phyloP scores from a whole-genome alignment of 2,888 invertebrate species.

The Hemaris fuciformis region DNA sequence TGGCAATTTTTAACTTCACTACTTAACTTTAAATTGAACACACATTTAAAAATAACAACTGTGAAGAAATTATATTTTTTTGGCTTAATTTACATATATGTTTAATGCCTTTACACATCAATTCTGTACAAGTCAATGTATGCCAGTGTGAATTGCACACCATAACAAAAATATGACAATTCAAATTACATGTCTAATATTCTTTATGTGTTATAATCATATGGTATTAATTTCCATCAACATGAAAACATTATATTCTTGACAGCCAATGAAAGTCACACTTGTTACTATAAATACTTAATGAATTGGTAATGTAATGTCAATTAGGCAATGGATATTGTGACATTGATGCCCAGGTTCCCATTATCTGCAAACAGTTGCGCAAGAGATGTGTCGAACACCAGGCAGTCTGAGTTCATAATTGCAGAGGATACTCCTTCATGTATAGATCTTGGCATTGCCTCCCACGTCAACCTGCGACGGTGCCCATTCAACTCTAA shows the following conservation, averaged over 20 bases:
- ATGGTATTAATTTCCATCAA: slow-evolving; percentile 29
- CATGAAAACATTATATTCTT: slow-evolving; percentile 43
- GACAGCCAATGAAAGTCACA: slow-evolving; percentile 43
- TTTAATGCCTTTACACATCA: slow-evolving; percentile 4
- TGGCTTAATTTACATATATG: slow-evolving; percentile 63
- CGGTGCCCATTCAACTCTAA: slow-evolving; percentile 98
- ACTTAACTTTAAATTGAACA: slow-evolving; percentile 76
- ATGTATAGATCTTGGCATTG: slow-evolving; percentile 98
- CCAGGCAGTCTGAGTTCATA: slow-evolving; percentile 98
- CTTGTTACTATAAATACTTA: slow-evolving; percentile 22
- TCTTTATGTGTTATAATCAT: slow-evolving; percentile 26
- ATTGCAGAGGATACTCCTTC: slow-evolving; percentile 99
- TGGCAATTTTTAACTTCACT: slow-evolving; percentile 53
- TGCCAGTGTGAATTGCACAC: not conserved
- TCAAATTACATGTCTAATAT: slow-evolving; percentile 15
- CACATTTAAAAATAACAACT: slow-evolving; percentile 64
- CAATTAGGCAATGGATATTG: slow-evolving; percentile 94
- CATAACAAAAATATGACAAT: slow-evolving; percentile 1
- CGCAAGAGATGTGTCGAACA: slow-evolving; percentile 99
- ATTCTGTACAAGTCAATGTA: not conserved
- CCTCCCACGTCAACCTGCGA: slow-evolving; percentile 98
- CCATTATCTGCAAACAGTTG: slow-evolving; percentile 99
- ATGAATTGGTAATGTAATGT: slow-evolving; percentile 37
- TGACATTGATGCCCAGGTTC: slow-evolving; percentile 99
- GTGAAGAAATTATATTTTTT: slow-evolving; percentile 63